These are phyloP conservation scores for Catostomus latipinnis DNA, from an alignment of 2,797 vertebrate species.

Conservation along the genomic window DNA sequence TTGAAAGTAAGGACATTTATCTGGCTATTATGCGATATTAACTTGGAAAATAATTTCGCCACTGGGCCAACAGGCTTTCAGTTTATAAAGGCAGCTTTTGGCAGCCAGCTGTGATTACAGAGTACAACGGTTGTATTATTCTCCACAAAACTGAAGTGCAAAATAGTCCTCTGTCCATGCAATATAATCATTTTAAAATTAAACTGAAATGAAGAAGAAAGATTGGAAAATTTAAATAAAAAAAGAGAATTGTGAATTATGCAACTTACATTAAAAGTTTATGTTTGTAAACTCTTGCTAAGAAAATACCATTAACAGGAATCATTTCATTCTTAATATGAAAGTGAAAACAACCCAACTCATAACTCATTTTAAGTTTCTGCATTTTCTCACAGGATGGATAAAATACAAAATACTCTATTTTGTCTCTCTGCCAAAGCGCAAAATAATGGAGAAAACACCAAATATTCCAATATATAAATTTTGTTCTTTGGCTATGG, in stretches of 20 bases:
- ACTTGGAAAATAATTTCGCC: not conserved
- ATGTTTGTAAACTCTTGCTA: not conserved
- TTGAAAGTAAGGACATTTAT: conserved; percentile 22
- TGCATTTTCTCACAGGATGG: too few species aligned
- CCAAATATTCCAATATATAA: not conserved
- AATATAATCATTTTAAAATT: conserved; percentile 55
- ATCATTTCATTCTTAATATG: not conserved
- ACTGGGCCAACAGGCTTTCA: not conserved
- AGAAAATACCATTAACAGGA: not conserved
- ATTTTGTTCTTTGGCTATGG: not conserved
- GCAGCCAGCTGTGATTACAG: conserved; percentile 72
- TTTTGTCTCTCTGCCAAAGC: too few species aligned
- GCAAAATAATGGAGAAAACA: not conserved
- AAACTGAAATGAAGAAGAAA: not conserved
- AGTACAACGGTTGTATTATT: conserved; percentile 72
- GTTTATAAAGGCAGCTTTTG: conserved; percentile 55
- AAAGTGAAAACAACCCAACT: not conserved
- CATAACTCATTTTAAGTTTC: not conserved
- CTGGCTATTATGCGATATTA: not conserved
- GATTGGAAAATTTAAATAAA: not conserved
- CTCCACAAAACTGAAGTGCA: conserved; percentile 54
- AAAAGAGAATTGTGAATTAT: too few species aligned
- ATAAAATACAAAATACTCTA: not conserved
- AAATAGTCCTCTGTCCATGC: conserved; percentile 50
- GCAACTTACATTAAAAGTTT: not conserved